Evolutionary conservation across 1,140 invertebrate species (phyloP).

Genomic region (Copidosoma floridanum): DNA sequence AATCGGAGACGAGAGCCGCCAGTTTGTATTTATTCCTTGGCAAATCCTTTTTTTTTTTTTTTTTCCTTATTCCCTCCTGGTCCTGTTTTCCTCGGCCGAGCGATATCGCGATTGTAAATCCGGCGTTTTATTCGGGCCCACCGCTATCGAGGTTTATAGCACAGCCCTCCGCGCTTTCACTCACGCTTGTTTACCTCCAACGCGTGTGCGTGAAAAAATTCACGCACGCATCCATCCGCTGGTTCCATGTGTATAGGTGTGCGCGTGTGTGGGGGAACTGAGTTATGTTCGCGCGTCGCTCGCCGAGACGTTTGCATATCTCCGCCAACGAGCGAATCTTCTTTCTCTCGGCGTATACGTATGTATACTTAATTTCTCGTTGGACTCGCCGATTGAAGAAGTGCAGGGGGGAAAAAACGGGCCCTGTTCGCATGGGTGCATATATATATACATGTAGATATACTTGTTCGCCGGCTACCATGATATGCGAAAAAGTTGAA

Average conservation of each 20-base stretch:
- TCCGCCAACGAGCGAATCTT: constrained; percentile 26
- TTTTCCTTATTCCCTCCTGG: constrained; percentile 5
- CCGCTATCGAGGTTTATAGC: constrained; percentile 58
- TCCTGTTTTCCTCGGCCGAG: constrained; percentile 27
- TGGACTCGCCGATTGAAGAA: too few species aligned
- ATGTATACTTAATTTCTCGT: too few species aligned
- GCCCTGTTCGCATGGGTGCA: too few species aligned
- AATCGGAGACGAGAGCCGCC: too few species aligned
- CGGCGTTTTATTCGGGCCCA: constrained; percentile 55
- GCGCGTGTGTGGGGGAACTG: constrained; percentile 37
- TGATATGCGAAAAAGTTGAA: constrained; percentile 8
- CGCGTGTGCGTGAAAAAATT: neutral
- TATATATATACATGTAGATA: too few species aligned
- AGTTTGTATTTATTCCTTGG: too few species aligned
- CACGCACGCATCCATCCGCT: constrained; percentile 4
- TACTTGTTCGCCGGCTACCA: too few species aligned
- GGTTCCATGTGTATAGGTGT: constrained; percentile 38
- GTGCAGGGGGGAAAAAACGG: too few species aligned
- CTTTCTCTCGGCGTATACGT: too few species aligned
- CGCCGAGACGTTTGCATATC: constrained; percentile 52
- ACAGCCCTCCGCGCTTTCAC: too few species aligned
- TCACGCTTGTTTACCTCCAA: neutral
- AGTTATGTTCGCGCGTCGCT: constrained; percentile 50
- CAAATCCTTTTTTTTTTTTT: too few species aligned
- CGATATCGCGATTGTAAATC: constrained; percentile 55